Evolutionary conservation across 2,113 vertebrate species (phyloP), one percentile per base, ranked within the genome.

Genomic region (Acrocephalus kingi): DNA sequence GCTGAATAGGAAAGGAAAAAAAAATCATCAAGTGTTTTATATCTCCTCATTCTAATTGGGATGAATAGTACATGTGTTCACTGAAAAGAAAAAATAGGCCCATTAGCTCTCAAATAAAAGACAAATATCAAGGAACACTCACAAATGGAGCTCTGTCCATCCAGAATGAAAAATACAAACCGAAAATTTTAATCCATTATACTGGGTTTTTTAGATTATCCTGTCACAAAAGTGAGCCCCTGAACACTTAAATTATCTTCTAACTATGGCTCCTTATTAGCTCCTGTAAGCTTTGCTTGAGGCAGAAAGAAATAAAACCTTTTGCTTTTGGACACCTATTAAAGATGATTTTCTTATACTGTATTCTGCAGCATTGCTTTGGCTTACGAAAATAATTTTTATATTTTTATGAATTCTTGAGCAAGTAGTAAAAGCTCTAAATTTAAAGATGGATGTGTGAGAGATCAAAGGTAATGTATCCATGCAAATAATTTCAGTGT

Each of bases 61-160:
- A 83, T 85, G 95, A 96, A 56, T 76, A 95, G 80, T 78, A 95
- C 68, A 83, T 74, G 79, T 48, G 90, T 71, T 88, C 85, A 92
- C 8, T 94, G 51, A 81, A 86, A 93, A 88, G 59, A 83, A 55
- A 96, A 94, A 97, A 89, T 87, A 96, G 91, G 77, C 64, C 93
- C 94, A 90, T 94, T 91, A 96, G 74, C 64, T 91, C 87, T 69
- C 68, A 78, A 87, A 94, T 84, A 86, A 81, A 81, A 75, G 52
- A 84, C 86, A 90, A 91, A 55, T 94, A 92, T 81, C 61, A 94
- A 77, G 63, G 52, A 94, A 87, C 73, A 45, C 15, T 92, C 89
- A 90, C 72, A 95, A 93, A 86, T 37, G 12, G 68, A 93, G 68
- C 79, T 95, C 90, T 95, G 79, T 59, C 75, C 11, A 4, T 78